Evolutionary conservation across 2,888 invertebrate species (phyloP).

Genomic region (Phaonia tiefii): DNA sequence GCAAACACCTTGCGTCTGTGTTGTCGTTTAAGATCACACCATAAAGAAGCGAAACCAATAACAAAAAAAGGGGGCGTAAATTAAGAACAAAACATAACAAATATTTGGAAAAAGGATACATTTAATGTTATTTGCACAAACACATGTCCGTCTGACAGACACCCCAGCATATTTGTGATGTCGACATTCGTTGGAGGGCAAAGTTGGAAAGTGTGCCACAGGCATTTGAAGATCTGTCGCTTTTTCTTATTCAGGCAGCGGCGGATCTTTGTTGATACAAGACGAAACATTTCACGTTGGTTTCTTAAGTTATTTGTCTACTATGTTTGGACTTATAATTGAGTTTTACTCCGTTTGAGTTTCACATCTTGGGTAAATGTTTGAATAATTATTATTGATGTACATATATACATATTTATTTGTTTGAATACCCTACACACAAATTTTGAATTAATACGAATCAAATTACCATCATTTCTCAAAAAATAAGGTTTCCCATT

Average conservation of each 20-base stretch:
- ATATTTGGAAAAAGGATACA: constrained; percentile 46
- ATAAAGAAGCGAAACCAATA: neutral
- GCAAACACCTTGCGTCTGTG: constrained; percentile 6
- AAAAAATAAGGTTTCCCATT: no score
- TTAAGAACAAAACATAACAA: constrained; percentile 48
- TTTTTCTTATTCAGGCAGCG: neutral
- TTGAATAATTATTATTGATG: neutral
- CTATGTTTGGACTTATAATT: neutral
- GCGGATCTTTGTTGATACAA: neutral
- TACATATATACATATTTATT: no score
- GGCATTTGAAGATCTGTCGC: constrained; percentile 12
- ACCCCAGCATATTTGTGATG: constrained; percentile 19
- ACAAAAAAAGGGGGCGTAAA: constrained; percentile 53
- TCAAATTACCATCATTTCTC: no score
- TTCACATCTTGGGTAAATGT: constrained; percentile 1
- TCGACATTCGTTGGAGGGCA: constrained; percentile 5
- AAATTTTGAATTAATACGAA: no score
- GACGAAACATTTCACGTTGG: neutral
- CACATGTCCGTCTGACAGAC: neutral
- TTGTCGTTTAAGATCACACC: constrained; percentile 16
- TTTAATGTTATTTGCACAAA: constrained; percentile 36
- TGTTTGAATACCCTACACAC: no score
- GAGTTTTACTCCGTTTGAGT: constrained; percentile 3
- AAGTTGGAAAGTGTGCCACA: constrained; percentile 21
- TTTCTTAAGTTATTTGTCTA: constrained; percentile 9